Base-by-base conservation (phyloP, 2,888 invertebrate genomes). In the Acrobasis consociella region DNA sequence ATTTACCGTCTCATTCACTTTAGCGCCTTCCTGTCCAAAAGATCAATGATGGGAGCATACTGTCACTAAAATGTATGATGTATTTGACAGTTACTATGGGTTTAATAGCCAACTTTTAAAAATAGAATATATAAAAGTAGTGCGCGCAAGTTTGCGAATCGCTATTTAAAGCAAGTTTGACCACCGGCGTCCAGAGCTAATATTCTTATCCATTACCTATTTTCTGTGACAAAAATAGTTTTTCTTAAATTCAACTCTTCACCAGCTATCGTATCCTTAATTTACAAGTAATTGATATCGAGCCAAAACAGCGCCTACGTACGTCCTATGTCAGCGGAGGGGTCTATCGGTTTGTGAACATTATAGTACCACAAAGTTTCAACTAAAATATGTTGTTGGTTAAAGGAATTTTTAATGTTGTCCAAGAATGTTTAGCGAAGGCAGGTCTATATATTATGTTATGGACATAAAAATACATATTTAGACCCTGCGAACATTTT, bases 211-310 rank as follows among this genome's bases (percentile, higher is more conserved):
- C 72, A 69, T 78, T 80, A 83, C 80, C 79, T 85, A 86, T 81
- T 78, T 78, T 82, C 82, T 79, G 86, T 91, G 90, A 86, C 87
- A 92, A 92, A 92, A 92, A 91, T 92, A 92, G 84, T 87, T 81
- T 88, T 78, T 83, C 85, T 88, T 86, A 85, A 77, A 71, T 73
- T 75, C 80, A 81, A 84, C 69, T 81, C 78, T 77, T 79, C 77
- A 74, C 80, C 76, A 73, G 72, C 79, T 81, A 82, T 74, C 81
- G 72, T 81, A 78, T 75, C 81, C 81, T 83, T 83, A 86, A 79
- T 78, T 74, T 82, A 85, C 77, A 82, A 75, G 76, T 88, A 86
- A 88, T 88, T 87, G 88, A 87, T 87, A 87, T 89, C 82, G 80
- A 80, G 81, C 85, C 82, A 75, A 80, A 78, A 79, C 78, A 72